Evolutionary conservation across 2,797 vertebrate species (phyloP), one percentile per base, ranked within the genome.

Genomic region (Orientallactaga sibirica): DNA sequence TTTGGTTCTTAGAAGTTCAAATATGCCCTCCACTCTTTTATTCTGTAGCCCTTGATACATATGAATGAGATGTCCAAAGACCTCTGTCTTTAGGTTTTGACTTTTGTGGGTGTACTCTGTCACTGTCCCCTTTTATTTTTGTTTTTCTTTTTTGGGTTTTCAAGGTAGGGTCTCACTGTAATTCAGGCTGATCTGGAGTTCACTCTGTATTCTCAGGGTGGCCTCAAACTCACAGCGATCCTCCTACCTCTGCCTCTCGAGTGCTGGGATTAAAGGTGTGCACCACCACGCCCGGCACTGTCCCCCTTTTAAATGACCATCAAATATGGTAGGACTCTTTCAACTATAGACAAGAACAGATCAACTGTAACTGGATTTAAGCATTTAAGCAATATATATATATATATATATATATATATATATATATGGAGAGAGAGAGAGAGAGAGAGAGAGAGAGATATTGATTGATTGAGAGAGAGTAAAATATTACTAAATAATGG

Each of bases 241-340:
- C 33, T 37, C 33, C 33, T 37, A 37, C 33, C 33, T 37, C 33
- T 37, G 33, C 33, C 33, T 37, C 33, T 2, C 33, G 33, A 37
- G 33, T 37, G 33, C 33, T 37, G 33, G 33, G 33, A 37, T 37
- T 37, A 37, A 37, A 2, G 33, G 33, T 37, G 33, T 37, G 33
- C 33, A 2, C 33, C 33, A 37, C 33, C 33, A 37, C 33, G 33
- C 33, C 33, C 33, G 33, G 33, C 20, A 58, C 70, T 48, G 4
- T 19, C 25, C 37, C 41, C 5, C 58, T 78, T 37, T 79, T 20
- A 25, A 68, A 70, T 48, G 41, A 82, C 25, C 74, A 52, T 79
- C 29, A 74, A 84, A 33, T 92, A 81, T 64, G 25, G 81, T 87
- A 93, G 89, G 37, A 37, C 20, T 80, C 71, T 83, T 80, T 62